These are phyloP conservation scores for Eira barbara DNA, from an alignment of 2,113 vertebrate genomes.

Conservation along the genomic window DNA sequence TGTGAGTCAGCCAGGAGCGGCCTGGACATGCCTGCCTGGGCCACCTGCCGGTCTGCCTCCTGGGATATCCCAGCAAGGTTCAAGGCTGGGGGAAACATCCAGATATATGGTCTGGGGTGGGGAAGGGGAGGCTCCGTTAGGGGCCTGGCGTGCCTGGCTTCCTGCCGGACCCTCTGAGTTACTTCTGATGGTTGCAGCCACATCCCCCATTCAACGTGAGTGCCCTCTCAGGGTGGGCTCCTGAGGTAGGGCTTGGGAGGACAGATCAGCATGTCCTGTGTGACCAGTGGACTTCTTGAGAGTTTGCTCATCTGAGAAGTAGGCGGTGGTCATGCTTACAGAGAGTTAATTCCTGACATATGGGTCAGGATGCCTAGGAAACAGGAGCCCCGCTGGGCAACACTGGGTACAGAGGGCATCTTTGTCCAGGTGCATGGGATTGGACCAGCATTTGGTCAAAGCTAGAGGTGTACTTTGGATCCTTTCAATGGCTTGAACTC, in stretches of 20 bases:
- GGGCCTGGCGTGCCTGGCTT: background rate
- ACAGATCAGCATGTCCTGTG: background rate
- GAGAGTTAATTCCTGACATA: background rate
- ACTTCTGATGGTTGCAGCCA: background rate
- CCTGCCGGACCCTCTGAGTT: background rate
- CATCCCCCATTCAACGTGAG: background rate
- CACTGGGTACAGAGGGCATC: background rate
- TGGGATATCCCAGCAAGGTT: background rate
- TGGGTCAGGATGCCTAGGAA: background rate
- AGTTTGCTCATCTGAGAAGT: background rate
- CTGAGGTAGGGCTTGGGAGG: background rate
- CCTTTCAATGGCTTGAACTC: background rate
- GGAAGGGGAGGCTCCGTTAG: background rate
- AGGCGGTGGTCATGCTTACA: background rate
- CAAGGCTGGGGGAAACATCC: background rate
- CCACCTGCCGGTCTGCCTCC: background rate
- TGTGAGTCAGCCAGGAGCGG: constrained; percentile 60
- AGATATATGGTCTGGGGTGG: background rate
- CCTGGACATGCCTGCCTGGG: background rate
- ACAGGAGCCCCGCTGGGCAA: background rate
- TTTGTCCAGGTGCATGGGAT: background rate
- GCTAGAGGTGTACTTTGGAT: background rate
- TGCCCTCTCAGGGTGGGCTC: background rate
- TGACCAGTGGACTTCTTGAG: background rate
- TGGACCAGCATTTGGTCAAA: background rate